Percentiles rank a stretch among this genome's conserved stretches.
Evolutionary conservation across 2,888 invertebrate species (phyloP).

Genomic region (Cantharis rufa): DNA sequence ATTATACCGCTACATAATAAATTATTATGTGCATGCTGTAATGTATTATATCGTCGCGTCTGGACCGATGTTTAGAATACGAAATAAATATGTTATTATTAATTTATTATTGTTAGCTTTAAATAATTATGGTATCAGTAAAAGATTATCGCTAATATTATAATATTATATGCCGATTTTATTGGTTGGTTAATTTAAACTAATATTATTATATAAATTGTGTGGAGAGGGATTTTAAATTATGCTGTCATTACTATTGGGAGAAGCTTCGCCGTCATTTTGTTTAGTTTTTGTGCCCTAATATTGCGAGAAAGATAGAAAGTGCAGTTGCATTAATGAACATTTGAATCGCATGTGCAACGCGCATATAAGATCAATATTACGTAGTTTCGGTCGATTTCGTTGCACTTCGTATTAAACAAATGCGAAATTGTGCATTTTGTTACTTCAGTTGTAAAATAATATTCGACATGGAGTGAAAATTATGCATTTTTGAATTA

Average conservation of each 20-base stretch:
- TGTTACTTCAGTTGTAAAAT: not conserved
- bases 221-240: not conserved
- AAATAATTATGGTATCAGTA: not conserved
- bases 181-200: not conserved
- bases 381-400: constrained; percentile 26
- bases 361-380: constrained; percentile 32
- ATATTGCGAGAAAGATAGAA: constrained; percentile 24
- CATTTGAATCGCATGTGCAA: constrained; percentile 31
- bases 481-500: not conserved
- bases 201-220: not conserved
- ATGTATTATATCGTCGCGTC: too few relatives aligned
- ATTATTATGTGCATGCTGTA: too few relatives aligned
- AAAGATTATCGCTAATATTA: not conserved
- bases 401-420: constrained; percentile 14
- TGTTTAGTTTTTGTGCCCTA: constrained; percentile 6
- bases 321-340: constrained; percentile 31
- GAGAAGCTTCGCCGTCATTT: constrained; percentile 12
- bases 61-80: too few relatives aligned
- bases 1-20: too few relatives aligned
- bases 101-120: too few relatives aligned
- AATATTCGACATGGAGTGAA: not conserved
- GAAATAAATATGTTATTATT: too few relatives aligned
- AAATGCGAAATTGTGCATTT: constrained; percentile 2
- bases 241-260: not conserved
- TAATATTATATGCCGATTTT: not conserved